phyloP scores from a whole-genome alignment of 2,888 invertebrate genomes.

The Tinea trinotella region DNA sequence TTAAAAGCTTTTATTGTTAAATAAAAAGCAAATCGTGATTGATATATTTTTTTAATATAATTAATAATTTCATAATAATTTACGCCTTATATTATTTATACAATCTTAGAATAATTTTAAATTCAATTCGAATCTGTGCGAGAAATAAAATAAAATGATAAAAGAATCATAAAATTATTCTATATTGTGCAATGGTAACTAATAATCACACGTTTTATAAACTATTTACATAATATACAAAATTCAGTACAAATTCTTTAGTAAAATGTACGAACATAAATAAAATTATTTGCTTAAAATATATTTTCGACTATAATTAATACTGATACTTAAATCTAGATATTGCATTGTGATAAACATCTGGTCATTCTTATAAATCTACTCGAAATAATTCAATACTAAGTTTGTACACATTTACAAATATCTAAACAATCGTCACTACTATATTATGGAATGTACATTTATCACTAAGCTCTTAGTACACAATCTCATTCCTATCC shows the following conservation, averaged over 20 bases:
- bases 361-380: constrained; percentile 59
- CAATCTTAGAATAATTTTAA: background rate
- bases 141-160: background rate
- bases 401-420: constrained; percentile 13
- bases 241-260: constrained; percentile 21
- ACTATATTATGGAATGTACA: background rate
- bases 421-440: background rate
- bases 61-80: constrained; percentile 18
- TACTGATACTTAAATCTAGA: constrained; percentile 66
- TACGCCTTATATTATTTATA: constrained; percentile 3
- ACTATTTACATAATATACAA: constrained; percentile 56
- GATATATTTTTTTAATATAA: constrained; percentile 6
- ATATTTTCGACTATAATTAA: constrained; percentile 65
- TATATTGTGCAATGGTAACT: background rate
- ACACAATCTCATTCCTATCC: background rate
- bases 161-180: background rate
- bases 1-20: too few species aligned
- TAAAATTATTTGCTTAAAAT: constrained; percentile 38
- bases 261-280: constrained; percentile 36
- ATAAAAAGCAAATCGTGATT: too few species aligned
- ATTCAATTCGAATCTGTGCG: background rate
- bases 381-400: constrained; percentile 6
- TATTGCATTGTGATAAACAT: constrained; percentile 71
- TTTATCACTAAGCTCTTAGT: background rate
- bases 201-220: constrained; percentile 31